Evolutionary conservation across 2,113 vertebrate species (phyloP).

Genomic region (Silurus meridionalis): DNA sequence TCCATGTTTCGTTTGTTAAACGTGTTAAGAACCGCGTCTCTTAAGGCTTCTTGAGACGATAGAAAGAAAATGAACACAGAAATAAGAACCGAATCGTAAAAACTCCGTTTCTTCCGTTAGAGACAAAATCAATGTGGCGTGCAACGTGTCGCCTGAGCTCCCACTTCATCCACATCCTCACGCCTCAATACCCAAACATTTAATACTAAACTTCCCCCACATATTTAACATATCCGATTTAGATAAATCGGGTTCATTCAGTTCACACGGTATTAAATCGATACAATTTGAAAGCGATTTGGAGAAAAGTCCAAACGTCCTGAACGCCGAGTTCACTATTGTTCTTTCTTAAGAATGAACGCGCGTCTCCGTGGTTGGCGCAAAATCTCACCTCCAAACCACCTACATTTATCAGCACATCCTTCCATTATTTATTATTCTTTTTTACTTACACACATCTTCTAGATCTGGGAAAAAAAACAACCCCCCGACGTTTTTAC

Average conservation of each 20-base stretch:
- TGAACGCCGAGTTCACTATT: constrained; percentile 39
- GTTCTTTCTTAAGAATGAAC: constrained; percentile 32
- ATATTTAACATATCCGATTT: neutral
- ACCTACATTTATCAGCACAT: neutral
- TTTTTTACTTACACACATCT: neutral
- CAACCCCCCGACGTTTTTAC: neutral
- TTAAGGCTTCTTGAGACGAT: neutral
- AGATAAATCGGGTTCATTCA: neutral
- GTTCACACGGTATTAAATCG: neutral
- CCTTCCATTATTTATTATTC: too few species aligned
- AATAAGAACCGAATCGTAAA: neutral
- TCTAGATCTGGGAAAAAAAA: neutral
- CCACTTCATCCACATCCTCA: neutral
- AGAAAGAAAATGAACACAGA: neutral
- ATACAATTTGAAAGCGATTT: rapidly evolving
- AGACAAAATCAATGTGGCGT: constrained; percentile 15
- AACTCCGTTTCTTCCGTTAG: neutral
- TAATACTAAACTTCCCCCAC: neutral
- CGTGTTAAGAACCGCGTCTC: neutral
- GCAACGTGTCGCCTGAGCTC: constrained; percentile 35
- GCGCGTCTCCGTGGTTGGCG: neutral
- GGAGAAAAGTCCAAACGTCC: neutral
- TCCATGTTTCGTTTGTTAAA: neutral
- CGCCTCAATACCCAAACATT: neutral
- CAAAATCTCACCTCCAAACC: neutral